phyloP scores from a whole-genome alignment of 2,888 invertebrate genomes.

The Heliconius erato region DNA sequence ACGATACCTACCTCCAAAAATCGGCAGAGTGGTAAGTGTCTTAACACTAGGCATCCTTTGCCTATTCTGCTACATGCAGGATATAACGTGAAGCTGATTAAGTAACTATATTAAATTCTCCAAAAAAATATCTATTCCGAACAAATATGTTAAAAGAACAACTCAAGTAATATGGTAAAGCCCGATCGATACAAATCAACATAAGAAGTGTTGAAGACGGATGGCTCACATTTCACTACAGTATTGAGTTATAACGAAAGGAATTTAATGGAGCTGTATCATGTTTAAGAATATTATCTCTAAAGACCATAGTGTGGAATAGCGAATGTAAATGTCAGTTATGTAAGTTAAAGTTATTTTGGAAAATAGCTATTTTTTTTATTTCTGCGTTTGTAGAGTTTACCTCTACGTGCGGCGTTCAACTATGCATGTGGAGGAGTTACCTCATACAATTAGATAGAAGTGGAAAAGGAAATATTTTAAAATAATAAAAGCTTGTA shows the following conservation, averaged over 20 bases:
- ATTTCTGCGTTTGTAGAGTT: too few species aligned
- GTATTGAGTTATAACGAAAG: slow-evolving; percentile 1
- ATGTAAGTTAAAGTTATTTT: background rate
- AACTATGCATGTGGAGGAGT: too few species aligned
- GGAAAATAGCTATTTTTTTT: too few species aligned
- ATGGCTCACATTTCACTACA: background rate
- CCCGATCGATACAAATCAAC: slow-evolving; percentile 16
- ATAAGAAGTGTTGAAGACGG: slow-evolving; percentile 8
- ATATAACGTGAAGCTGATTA: background rate
- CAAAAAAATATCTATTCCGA: background rate
- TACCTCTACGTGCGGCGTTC: too few species aligned
- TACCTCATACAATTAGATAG: too few species aligned
- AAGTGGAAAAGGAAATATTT: too few species aligned
- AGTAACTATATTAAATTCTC: too few species aligned
- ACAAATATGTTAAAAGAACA: background rate
- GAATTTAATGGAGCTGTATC: background rate
- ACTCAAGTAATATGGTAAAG: background rate
- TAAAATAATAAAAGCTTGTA: too few species aligned
- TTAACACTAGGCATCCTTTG: background rate
- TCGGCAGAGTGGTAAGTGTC: background rate
- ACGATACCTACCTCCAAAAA: too few species aligned
- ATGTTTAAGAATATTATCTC: background rate
- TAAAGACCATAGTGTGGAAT: background rate
- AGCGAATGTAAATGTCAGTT: background rate
- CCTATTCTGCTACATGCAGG: background rate